These are phyloP conservation scores for Cranoglanis bouderius DNA, from an alignment of 2,113 vertebrate species.

Conservation along the genomic window DNA sequence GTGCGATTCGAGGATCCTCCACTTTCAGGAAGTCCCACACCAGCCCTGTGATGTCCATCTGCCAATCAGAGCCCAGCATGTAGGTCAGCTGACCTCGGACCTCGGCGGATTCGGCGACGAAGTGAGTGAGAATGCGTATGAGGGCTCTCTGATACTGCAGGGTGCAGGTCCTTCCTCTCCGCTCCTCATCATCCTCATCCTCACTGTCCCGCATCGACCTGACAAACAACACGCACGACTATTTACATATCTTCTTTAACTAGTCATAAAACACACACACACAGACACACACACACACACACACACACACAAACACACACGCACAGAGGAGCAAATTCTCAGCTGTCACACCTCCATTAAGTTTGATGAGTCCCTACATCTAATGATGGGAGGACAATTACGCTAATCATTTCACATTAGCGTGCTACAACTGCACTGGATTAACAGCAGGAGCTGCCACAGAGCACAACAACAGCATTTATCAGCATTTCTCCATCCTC, in stretches of 20 bases:
- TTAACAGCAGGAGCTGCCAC: conserved; percentile 5
- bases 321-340: conserved; percentile 25
- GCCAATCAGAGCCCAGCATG: conserved; percentile 88
- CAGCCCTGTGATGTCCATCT: conserved; percentile 89
- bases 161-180: conserved; percentile 82
- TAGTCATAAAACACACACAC: background rate
- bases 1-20: conserved; percentile 83
- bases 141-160: conserved; percentile 92
- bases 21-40: conserved; percentile 91
- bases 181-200: conserved; percentile 92
- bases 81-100: conserved; percentile 80
- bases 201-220: conserved; percentile 89
- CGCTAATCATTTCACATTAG: conserved; percentile 3
- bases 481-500: conserved; percentile 12
- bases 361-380: conserved; percentile 14
- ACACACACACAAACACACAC: background rate
- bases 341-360: conserved; percentile 33
- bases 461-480: background rate
- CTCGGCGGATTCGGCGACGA: conserved; percentile 83
- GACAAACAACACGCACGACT: background rate
- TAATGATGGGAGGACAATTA: conserved; percentile 38
- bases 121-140: conserved; percentile 88
- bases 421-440: background rate
- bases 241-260: background rate
- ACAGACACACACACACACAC: conserved; percentile 7